phyloP scores from a whole-genome alignment of 2,888 invertebrate species.

The Drosophila stalkeri region DNA sequence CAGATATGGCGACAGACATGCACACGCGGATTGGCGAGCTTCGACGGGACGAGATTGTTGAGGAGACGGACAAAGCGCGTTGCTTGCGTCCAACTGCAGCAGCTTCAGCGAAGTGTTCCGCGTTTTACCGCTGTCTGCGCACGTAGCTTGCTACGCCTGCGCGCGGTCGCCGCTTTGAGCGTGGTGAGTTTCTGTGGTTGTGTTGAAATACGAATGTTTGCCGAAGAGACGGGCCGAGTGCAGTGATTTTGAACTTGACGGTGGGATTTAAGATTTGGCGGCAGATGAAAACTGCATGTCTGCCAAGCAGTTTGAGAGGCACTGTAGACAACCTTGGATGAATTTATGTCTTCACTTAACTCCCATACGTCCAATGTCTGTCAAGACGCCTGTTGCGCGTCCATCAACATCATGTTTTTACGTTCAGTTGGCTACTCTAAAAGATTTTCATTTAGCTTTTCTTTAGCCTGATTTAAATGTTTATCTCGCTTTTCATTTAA shows the following conservation, averaged over 20 bases:
- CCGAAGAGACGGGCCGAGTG: constrained; percentile 28
- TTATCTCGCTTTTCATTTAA: constrained; percentile 32
- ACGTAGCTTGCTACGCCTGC: constrained; percentile 59
- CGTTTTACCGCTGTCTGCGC: constrained; percentile 49
- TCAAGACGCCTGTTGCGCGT: constrained; percentile 40
- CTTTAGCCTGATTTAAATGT: background rate
- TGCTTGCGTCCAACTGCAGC: constrained; percentile 82
- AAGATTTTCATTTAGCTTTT: constrained; percentile 1
- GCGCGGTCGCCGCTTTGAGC: constrained; percentile 39
- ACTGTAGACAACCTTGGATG: constrained; percentile 20
- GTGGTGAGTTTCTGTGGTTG: constrained; percentile 49
- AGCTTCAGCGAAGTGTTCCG: constrained; percentile 81
- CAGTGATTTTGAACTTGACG: constrained; percentile 57
- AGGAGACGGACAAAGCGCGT: constrained; percentile 58
- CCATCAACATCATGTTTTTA: constrained; percentile 14
- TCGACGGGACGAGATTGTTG: constrained; percentile 29
- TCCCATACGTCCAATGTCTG: constrained; percentile 13
- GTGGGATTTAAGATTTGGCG: constrained; percentile 13
- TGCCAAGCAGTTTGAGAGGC: constrained; percentile 45
- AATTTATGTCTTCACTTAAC: constrained; percentile 1
- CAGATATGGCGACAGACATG: constrained; percentile 4
- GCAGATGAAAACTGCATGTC: constrained; percentile 33
- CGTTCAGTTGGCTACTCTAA: background rate
- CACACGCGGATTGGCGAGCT: constrained; percentile 26
- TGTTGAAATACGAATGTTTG: constrained; percentile 32